Conservation (phyloP, 2,113 vertebrate genomes). For the Rhineura floridana region DNA sequence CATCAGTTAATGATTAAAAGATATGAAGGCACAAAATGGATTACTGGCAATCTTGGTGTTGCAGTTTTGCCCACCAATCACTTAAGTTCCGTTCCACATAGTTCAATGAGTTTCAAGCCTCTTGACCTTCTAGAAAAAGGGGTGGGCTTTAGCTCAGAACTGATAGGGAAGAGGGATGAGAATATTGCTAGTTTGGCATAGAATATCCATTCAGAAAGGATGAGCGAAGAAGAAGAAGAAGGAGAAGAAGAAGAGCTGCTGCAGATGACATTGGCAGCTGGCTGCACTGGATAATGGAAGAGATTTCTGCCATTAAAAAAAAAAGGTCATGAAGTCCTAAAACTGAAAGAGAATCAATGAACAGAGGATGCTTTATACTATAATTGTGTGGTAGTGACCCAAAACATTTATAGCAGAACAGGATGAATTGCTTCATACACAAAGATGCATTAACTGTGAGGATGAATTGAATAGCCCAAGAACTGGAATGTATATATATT, state of each 20-base stretch:
- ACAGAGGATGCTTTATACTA: background rate
- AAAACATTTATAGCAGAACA: background rate
- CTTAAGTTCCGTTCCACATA: background rate
- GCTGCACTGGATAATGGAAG: background rate
- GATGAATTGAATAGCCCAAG: constrained; percentile 7
- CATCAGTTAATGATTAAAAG: background rate
- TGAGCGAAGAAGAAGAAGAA: background rate
- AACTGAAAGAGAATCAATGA: background rate
- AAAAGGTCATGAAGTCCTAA: background rate
- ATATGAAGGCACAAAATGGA: background rate
- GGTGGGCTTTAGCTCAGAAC: background rate
- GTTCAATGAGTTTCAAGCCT: background rate
- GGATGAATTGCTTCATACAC: background rate
- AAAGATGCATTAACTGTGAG: background rate
- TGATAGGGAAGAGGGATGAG: background rate
- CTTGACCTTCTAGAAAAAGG: background rate
- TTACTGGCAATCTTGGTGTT: background rate
- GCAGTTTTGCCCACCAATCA: background rate
- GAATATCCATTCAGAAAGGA: background rate
- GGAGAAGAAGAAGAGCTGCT: background rate
- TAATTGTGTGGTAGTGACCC: background rate
- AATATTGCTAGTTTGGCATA: background rate
- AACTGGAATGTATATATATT: no score
- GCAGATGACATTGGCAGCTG: background rate
- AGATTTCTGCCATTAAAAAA: background rate